phyloP scores from a whole-genome alignment of 2,113 vertebrate genomes.

The Notarius lentiginosus region DNA sequence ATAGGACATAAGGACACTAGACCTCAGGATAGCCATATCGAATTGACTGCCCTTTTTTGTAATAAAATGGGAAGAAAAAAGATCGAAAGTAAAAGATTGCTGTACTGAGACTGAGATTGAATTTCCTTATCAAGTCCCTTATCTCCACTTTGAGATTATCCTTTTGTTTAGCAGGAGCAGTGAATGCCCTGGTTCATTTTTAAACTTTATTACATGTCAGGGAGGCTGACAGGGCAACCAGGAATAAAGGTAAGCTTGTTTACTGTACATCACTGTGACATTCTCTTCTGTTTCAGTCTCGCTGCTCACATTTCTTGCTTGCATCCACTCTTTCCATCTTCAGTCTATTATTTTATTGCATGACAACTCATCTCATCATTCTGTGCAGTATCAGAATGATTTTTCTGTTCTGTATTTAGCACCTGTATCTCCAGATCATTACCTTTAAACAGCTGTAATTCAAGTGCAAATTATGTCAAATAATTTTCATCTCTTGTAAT shows the following conservation, averaged over 20 bases:
- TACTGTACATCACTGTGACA: slow-evolving; percentile 2
- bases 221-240: not conserved
- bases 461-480: slow-evolving; percentile 9
- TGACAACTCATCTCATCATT: not conserved
- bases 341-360: not conserved
- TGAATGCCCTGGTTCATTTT: slow-evolving; percentile 29
- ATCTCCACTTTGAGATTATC: slow-evolving; percentile 49
- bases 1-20: slow-evolving; percentile 60
- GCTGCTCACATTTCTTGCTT: slow-evolving; percentile 7
- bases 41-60: slow-evolving; percentile 60
- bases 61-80: slow-evolving; percentile 53
- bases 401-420: not conserved
- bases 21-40: slow-evolving; percentile 61
- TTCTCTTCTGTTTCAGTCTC: not conserved
- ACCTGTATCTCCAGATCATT: not conserved
- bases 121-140: slow-evolving; percentile 61
- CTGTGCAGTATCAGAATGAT: not conserved
- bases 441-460: not conserved
- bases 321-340: not conserved
- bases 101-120: slow-evolving; percentile 58
- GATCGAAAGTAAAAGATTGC: slow-evolving; percentile 39
- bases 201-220: slow-evolving; percentile 24
- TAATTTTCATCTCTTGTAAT: not conserved
- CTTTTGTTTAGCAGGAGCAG: slow-evolving; percentile 56
- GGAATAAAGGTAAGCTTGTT: slow-evolving; percentile 14